These are phyloP conservation scores for Temnothorax longispinosus DNA, from an alignment of 1,140 invertebrate genomes.

Conservation along the genomic window DNA sequence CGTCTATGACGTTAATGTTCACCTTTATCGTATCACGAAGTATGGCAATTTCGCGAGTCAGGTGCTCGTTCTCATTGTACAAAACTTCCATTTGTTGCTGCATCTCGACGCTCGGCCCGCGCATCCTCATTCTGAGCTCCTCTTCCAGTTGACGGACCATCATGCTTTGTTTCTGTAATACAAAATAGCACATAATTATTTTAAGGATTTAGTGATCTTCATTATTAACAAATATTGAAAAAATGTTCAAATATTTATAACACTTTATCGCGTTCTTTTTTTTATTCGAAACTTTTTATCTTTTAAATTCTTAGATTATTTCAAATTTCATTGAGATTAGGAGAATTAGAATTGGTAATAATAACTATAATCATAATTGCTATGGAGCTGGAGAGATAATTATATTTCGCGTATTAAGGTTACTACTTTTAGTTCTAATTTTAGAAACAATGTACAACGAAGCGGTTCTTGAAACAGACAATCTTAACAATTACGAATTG, in stretches of 20 bases:
- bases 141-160: constrained; percentile 97
- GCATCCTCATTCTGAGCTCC: constrained; percentile 93
- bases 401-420: not conserved
- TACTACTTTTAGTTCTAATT: not conserved
- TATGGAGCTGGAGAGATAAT: not conserved
- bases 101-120: constrained; percentile 94
- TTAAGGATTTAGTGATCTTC: not conserved
- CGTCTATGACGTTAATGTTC: not conserved
- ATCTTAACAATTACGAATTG: not conserved
- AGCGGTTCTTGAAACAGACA: not conserved
- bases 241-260: not conserved
- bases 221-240: not conserved
- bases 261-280: not conserved
- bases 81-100: constrained; percentile 97
- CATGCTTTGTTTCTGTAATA: constrained; percentile 97
- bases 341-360: not conserved
- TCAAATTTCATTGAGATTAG: not conserved
- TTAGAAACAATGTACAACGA: not conserved
- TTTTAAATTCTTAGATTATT: not conserved
- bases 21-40: constrained; percentile 98
- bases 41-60: constrained; percentile 97
- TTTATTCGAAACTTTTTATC: not conserved
- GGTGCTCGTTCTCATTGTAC: constrained; percentile 97
- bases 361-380: not conserved
- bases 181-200: constrained; percentile 5